These are phyloP conservation scores for Neosilurus mollespiculum DNA, from an alignment of 2,797 vertebrate species.

Conservation along the genomic window DNA sequence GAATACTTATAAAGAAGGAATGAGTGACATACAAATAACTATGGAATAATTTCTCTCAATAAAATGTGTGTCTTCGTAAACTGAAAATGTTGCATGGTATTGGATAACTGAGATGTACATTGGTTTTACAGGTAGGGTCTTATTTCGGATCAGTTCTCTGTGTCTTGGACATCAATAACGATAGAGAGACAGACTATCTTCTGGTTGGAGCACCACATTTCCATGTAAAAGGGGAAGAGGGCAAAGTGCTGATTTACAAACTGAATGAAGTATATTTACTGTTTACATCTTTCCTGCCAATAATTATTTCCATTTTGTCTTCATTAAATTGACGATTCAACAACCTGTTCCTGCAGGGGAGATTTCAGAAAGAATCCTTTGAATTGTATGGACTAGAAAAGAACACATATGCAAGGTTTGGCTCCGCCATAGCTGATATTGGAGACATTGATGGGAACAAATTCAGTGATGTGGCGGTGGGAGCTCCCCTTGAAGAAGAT, in stretches of 20 bases:
- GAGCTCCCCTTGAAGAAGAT: conserved; percentile 70
- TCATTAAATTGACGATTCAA: neutral
- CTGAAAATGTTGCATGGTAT: too few relatives aligned
- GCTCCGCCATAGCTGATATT: conserved; percentile 68
- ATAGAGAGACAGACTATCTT: conserved; percentile 69
- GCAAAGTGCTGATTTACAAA: conserved; percentile 75
- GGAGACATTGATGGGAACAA: conserved; percentile 72
- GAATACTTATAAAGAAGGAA: neutral
- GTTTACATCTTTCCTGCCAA: neutral
- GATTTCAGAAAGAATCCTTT: conserved; percentile 44
- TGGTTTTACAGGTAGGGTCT: conserved; percentile 74
- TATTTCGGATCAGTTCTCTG: conserved; percentile 81
- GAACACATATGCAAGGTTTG: conserved; percentile 71
- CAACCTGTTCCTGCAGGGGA: conserved; percentile 19
- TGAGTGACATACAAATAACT: neutral
- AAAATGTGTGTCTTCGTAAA: neutral
- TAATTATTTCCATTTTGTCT: neutral
- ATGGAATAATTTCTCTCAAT: neutral
- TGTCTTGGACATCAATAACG: conserved; percentile 65
- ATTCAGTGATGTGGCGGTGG: conserved; percentile 71
- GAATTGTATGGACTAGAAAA: conserved; percentile 48
- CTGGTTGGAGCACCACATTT: conserved; percentile 75
- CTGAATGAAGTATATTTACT: conserved; percentile 59
- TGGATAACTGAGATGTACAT: neutral
- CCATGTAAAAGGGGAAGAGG: conserved; percentile 70